Evolutionary conservation across 2,113 vertebrate species (phyloP).

Genomic region (Mionectes macconnelli): DNA sequence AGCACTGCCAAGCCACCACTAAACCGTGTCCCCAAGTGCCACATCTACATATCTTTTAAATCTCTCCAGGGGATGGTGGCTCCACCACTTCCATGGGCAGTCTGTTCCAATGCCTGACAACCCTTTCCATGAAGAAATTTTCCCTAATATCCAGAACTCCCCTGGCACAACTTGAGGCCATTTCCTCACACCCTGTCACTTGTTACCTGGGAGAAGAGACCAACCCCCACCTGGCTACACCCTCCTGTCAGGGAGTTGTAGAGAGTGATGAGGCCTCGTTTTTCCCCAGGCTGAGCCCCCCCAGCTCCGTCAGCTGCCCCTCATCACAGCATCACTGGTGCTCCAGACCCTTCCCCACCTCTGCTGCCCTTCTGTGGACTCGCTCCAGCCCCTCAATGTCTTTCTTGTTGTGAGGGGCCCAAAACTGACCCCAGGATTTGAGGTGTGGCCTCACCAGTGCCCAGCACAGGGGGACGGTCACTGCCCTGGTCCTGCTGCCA

Average conservation of each 20-base stretch:
- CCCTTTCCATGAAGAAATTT: not conserved
- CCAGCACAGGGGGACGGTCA: not conserved
- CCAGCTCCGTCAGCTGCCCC: not conserved
- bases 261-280: not conserved
- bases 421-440: no score
- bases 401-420: not conserved
- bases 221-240: not conserved
- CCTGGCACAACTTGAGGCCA: not conserved
- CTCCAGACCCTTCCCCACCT: not conserved
- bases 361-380: accelerated
- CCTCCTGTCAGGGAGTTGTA: not conserved
- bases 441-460: not conserved
- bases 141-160: not conserved
- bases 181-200: not conserved
- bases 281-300: not conserved
- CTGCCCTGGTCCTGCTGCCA: not conserved
- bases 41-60: not conserved
- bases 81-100: not conserved
- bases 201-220: not conserved
- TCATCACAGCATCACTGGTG: accelerated
- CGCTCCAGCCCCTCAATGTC: not conserved
- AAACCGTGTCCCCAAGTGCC: not conserved
- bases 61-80: not conserved
- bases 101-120: not conserved
- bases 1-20: not conserved